Percentiles rank a stretch among this genome's conserved stretches.
These are phyloP conservation scores for Casuarius casuarius DNA, from an alignment of 2,113 vertebrate genomes.

Conservation along the genomic window DNA sequence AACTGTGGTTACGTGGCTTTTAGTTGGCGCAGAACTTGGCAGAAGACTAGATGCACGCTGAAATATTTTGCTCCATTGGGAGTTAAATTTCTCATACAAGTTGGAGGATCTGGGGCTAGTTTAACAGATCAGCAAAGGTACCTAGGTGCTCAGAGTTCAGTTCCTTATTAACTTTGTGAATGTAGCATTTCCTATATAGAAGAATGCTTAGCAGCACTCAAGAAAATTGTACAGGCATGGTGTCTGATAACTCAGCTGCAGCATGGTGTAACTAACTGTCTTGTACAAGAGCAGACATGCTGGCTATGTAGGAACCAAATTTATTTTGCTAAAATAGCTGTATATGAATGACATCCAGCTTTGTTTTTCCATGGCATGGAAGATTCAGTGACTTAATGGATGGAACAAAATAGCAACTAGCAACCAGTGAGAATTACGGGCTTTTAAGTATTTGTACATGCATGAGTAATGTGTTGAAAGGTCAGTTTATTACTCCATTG, in stretches of 20 bases:
- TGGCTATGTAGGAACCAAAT: background rate
- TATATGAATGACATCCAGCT: background rate
- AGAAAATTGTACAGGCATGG: background rate
- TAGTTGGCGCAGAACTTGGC: background rate
- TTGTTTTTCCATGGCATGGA: background rate
- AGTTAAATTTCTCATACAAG: background rate
- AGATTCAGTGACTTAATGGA: background rate
- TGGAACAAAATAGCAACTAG: background rate
- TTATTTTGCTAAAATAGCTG: background rate
- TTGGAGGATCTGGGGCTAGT: background rate
- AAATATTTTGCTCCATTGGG: background rate
- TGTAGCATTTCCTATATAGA: background rate
- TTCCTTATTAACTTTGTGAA: background rate
- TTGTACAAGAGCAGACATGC: fast-evolving
- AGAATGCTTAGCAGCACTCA: background rate
- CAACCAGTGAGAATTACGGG: background rate
- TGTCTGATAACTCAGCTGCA: background rate
- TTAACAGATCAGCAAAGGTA: background rate
- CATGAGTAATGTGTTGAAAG: background rate
- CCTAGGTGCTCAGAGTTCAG: background rate
- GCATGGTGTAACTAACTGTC: background rate
- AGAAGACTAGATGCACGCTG: background rate
- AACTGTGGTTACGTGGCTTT: background rate
- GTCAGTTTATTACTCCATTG: background rate
- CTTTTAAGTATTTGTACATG: background rate